Evolutionary conservation across 2,888 invertebrate species (phyloP), one percentile per base, ranked within the genome.

Genomic region (Cepaea hortensis): DNA sequence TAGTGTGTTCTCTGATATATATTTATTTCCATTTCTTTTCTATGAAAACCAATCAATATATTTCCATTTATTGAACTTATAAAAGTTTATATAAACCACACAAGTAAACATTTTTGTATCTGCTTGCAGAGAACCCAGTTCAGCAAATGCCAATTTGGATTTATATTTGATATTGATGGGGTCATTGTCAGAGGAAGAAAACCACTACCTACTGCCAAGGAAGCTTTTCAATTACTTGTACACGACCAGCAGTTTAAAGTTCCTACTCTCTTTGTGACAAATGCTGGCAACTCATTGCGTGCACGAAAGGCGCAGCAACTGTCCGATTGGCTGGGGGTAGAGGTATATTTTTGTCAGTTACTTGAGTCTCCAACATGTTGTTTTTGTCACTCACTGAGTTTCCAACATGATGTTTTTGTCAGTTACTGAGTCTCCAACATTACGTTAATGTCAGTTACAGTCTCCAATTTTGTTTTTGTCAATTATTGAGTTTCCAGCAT

Each of bases 101-200:
- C 48, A 50, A 18, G 20, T 75, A 75, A 75, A 75, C 13, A 3
- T 75, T 3, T 18, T 65, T 20, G 35, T 9, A 61, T 84, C 84
- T 73, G 75, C 20, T 85, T 88, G 61, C 85, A 87, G 87, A 84
- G 20, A 75, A 62, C 68, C 35, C 20, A 70, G 15, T 50, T 76
- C 18, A 79, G 72, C 46, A 61, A 88, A 13, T 84, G 87, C 46
- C 80, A 92, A 61, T 96, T 96, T 93, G 96, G 96, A n/a, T 94
- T 96, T 80, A 94, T 96, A 70, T 96, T 96, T 91, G 96, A 96
- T 91, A 96, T 96, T 89, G 96, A 96, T 92, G 96, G 96, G 2
- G 96, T 96, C 0, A 95, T 96, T 90, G 95, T 96, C 3, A 94
- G 96, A 82, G 96, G 96, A 0, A 95, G 95, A 88, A 95, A 95